Conservation (phyloP, 2,888 invertebrate species). For the Endotricha flammealis region DNA sequence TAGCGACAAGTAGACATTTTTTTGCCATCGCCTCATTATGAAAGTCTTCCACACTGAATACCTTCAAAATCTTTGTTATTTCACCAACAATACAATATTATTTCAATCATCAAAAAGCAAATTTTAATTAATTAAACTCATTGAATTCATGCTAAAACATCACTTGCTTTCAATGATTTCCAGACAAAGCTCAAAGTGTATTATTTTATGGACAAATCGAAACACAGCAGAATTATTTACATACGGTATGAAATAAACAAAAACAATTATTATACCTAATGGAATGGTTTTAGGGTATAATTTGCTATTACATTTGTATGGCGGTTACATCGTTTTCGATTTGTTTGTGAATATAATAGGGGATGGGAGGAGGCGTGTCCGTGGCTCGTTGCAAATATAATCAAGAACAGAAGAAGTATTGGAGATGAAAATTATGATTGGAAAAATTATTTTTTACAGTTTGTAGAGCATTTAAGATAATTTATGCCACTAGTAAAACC, state of each 20-base stretch:
- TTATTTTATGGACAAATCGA: conserved; percentile 74
- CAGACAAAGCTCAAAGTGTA: conserved; percentile 76
- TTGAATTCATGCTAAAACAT: conserved; percentile 68
- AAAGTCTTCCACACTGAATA: too few species aligned
- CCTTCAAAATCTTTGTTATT: too few species aligned
- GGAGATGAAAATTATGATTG: conserved; percentile 33
- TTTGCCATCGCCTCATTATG: too few species aligned
- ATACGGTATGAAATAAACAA: conserved; percentile 33
- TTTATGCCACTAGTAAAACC: too few species aligned
- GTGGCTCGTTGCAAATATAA: conserved; percentile 74
- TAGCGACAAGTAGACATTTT: too few species aligned
- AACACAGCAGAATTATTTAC: conserved; percentile 46
- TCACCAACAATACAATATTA: conserved; percentile 26
- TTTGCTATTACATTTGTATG: conserved; percentile 22
- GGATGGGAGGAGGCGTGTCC: conserved; percentile 72
- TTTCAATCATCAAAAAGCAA: conserved; percentile 45
- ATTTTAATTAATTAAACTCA: conserved; percentile 73
- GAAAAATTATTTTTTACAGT: too few species aligned
- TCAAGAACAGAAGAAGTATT: conserved; percentile 50
- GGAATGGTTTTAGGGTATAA: conserved; percentile 19
- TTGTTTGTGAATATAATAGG: conserved; percentile 58
- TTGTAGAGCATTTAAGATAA: too few species aligned
- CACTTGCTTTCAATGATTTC: conserved; percentile 65
- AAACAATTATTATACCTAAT: conserved; percentile 19
- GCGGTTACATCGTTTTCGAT: conserved; percentile 37